Evolutionary conservation across 2,113 vertebrate genomes (phyloP).

Genomic region (Clarias magur): DNA sequence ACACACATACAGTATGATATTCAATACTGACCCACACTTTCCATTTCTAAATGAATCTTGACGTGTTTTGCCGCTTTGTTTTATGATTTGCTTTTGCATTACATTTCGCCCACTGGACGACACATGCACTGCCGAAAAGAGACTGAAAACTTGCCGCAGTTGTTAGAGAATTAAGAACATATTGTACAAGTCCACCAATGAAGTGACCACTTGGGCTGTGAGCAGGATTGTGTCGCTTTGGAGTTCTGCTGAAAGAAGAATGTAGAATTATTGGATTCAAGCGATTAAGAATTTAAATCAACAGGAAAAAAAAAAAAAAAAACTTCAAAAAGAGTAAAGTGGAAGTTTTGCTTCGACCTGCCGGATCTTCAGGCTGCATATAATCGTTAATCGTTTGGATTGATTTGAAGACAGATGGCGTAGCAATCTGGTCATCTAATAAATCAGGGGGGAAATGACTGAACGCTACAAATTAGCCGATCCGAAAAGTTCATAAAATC

Average conservation of each 20-base stretch:
- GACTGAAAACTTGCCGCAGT: background rate
- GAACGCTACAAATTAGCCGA: background rate
- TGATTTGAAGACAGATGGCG: conserved; percentile 13
- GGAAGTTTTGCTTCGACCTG: background rate
- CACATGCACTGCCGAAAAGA: background rate
- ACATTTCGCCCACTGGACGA: background rate
- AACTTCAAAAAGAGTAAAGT: background rate
- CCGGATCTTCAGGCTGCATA: background rate
- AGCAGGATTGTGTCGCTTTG: background rate
- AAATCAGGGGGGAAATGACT: background rate
- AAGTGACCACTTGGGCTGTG: background rate
- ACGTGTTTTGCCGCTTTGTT: background rate
- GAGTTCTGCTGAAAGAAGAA: background rate
- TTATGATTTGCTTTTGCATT: background rate
- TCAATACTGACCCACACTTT: background rate
- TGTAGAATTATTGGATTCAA: background rate
- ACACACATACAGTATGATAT: background rate
- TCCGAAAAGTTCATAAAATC: background rate
- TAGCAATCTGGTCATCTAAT: background rate
- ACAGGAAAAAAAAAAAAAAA: background rate
- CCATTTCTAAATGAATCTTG: background rate
- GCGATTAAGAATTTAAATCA: background rate
- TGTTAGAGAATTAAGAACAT: background rate
- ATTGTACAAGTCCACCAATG: background rate
- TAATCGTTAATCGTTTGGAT: background rate